Evolutionary conservation across 2,888 invertebrate genomes (phyloP).

Genomic region (Drosophila fulvimacula): DNA sequence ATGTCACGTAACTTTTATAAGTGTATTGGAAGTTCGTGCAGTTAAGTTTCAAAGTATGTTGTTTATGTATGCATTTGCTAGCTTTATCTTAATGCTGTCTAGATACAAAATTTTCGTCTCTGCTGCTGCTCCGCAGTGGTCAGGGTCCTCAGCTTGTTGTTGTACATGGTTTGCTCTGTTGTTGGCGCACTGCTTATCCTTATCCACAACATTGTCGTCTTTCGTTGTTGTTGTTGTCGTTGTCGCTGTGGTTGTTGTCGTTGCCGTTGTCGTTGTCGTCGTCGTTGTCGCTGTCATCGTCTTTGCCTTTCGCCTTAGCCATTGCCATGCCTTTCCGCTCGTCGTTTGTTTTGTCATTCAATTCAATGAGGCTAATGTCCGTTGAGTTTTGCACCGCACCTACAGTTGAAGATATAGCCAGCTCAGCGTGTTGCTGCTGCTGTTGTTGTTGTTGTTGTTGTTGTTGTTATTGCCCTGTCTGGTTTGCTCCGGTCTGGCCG

Average conservation of each 20-base stretch:
- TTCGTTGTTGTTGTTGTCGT: constrained; percentile 26
- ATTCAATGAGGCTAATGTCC: constrained; percentile 84
- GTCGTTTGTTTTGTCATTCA: constrained; percentile 82
- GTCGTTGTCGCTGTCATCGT: constrained; percentile 35
- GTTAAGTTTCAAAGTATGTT: constrained; percentile 32
- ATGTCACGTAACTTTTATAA: constrained; percentile 13
- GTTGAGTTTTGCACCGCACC: constrained; percentile 80
- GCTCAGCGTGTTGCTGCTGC: constrained; percentile 23
- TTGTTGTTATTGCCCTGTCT: constrained; percentile 44
- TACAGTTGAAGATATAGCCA: constrained; percentile 63
- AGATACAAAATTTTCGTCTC: constrained; percentile 73
- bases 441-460: constrained; percentile 5
- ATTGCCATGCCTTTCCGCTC: constrained; percentile 60
- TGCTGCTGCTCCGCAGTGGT: constrained; percentile 45
- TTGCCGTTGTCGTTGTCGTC: constrained; percentile 34
- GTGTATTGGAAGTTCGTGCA: constrained; percentile 48
- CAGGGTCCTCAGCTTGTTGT: constrained; percentile 54
- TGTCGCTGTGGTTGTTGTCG: constrained; percentile 14
- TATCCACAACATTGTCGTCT: constrained; percentile 75
- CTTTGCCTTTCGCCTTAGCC: constrained; percentile 51
- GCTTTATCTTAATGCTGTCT: constrained; percentile 80
- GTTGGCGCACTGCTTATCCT: constrained; percentile 76
- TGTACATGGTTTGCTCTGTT: constrained; percentile 71
- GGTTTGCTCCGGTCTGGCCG: constrained; percentile 38
- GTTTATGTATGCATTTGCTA: constrained; percentile 77